phyloP scores from a whole-genome alignment of 2,113 vertebrate genomes.

The Cacatua alba region DNA sequence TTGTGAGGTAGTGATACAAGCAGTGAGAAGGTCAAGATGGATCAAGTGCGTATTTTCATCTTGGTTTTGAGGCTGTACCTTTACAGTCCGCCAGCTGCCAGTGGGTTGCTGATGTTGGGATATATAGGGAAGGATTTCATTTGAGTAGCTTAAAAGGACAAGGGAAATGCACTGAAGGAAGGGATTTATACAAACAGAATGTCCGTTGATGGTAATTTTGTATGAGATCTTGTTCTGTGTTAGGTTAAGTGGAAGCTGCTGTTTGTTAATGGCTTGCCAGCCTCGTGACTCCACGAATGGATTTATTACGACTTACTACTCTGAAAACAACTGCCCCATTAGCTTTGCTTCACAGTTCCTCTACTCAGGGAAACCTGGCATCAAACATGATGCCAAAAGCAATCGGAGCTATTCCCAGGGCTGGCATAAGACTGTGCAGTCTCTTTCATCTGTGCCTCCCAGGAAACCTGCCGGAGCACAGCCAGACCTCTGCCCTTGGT shows the following conservation, averaged over 20 bases:
- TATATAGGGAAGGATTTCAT: neutral
- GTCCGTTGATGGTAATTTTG: neutral
- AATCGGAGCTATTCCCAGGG: neutral
- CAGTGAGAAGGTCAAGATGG: neutral
- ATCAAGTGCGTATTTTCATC: neutral
- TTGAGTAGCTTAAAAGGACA: neutral
- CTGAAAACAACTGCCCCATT: neutral
- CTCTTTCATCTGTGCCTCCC: neutral
- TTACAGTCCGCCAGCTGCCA: neutral
- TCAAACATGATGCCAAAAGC: neutral
- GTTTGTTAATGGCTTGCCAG: slow-evolving; percentile 18
- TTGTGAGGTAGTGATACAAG: neutral
- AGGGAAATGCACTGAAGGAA: neutral
- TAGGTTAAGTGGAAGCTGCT: slow-evolving; percentile 16
- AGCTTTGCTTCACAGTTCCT: neutral
- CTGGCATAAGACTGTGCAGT: neutral
- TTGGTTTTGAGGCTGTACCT: neutral
- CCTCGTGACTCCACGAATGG: neutral
- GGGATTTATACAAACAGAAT: neutral
- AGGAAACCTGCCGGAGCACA: neutral
- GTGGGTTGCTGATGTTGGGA: neutral
- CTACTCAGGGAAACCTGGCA: neutral
- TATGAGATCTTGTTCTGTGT: neutral
- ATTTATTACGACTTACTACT: neutral
- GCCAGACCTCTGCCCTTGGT: neutral